Evolutionary conservation across 1,140 invertebrate genomes (phyloP).

Genomic region (Globodera rostochiensis): DNA sequence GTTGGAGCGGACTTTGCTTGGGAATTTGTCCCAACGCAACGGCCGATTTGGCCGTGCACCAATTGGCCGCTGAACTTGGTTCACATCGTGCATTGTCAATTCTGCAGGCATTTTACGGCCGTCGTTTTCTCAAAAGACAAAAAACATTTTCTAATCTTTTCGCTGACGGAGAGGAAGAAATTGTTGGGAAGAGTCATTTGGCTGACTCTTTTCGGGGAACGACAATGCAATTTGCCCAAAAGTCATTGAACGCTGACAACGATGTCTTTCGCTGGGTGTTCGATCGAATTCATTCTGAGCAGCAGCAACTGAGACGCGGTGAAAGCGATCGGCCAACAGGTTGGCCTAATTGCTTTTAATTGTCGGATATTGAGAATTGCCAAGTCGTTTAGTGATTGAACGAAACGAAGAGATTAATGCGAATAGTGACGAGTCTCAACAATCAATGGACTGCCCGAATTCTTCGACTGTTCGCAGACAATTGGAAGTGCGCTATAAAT

Average conservation of each 20-base stretch:
- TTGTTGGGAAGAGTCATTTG: background rate
- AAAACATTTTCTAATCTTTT: background rate
- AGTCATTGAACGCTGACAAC: background rate
- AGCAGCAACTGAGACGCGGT: background rate
- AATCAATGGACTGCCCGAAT: background rate
- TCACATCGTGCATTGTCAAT: conserved; percentile 33
- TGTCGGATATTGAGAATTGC: background rate
- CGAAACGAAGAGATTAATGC: background rate
- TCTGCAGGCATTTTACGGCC: conserved; percentile 34
- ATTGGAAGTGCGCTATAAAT: conserved; percentile 25
- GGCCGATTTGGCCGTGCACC: conserved; percentile 33
- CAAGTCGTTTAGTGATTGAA: background rate
- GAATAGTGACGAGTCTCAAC: background rate
- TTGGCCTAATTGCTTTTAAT: background rate
- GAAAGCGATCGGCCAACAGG: background rate
- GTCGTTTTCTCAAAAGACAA: conserved; percentile 3
- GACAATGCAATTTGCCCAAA: background rate
- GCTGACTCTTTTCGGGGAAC: no score
- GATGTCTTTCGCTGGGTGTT: conserved; percentile 28
- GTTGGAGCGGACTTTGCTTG: conserved; percentile 29
- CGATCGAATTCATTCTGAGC: conserved; percentile 12
- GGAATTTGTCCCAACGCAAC: background rate
- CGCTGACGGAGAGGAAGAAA: background rate
- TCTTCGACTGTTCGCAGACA: background rate
- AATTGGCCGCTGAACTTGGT: conserved; percentile 37